phyloP scores from a whole-genome alignment of 2,113 vertebrate species.

The Podarcis cretensis region DNA sequence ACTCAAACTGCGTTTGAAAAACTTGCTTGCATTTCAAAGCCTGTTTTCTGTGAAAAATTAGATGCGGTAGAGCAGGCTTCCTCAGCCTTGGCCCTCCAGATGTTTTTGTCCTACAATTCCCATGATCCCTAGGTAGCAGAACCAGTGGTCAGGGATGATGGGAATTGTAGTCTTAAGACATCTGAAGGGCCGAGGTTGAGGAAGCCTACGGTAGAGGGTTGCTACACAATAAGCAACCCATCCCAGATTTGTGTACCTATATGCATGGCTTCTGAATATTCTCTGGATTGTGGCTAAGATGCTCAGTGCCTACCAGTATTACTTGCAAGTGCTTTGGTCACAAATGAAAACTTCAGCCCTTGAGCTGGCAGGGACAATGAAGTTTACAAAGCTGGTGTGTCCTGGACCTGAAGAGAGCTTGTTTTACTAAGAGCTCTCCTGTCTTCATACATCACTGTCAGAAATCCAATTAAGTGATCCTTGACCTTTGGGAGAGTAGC shows the following conservation, averaged over 20 bases:
- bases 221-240: not conserved
- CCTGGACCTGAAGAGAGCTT: not conserved
- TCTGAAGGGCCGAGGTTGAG: no score
- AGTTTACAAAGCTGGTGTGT: not conserved
- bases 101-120: no score
- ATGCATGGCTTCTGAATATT: not conserved
- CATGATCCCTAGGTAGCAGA: no score
- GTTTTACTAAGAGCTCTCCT: conserved; percentile 17
- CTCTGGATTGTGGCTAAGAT: not conserved
- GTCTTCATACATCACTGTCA: not conserved
- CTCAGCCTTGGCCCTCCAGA: no score
- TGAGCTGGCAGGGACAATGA: not conserved
- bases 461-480: conserved; percentile 11
- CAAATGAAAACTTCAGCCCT: not conserved
- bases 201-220: not conserved
- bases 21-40: not conserved
- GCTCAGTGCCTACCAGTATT: not conserved
- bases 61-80: not conserved
- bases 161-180: no score
- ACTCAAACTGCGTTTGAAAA: not conserved
- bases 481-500: not conserved
- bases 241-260: not conserved
- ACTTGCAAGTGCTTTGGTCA: not conserved
- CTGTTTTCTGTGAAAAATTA: not conserved
- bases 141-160: no score